A percentile compares a stretch with the other conserved stretches of the same genome.
phyloP scores from a whole-genome alignment of 2,888 invertebrate genomes.

The Caenorhabditis parvicauda region DNA sequence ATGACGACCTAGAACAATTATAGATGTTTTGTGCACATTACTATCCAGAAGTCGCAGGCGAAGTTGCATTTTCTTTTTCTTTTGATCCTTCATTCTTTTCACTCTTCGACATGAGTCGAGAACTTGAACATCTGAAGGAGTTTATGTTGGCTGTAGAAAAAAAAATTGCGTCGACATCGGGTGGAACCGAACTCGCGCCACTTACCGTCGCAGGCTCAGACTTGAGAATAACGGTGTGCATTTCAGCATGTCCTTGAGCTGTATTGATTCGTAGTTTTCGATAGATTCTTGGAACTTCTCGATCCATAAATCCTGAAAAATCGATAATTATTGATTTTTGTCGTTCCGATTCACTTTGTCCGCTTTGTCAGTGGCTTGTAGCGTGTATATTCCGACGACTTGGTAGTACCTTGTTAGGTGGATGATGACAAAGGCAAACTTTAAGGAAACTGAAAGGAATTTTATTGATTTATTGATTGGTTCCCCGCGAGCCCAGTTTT shows the following conservation, averaged over 20 bases:
- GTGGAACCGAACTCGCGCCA: not conserved
- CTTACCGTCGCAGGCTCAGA: constrained; percentile 45
- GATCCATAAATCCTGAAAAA: constrained; percentile 60
- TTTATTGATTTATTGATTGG: too few relatives aligned
- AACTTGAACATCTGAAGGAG: constrained; percentile 34
- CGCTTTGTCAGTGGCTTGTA: constrained; percentile 65
- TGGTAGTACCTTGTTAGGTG: constrained; percentile 67
- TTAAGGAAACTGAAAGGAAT: constrained; percentile 47
- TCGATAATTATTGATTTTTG: not conserved
- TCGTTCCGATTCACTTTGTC: constrained; percentile 63
- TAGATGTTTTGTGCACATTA: too few relatives aligned
- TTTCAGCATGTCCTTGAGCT: constrained; percentile 61
- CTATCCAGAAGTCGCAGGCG: too few relatives aligned
- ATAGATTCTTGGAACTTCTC: constrained; percentile 64
- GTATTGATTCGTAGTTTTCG: constrained; percentile 64
- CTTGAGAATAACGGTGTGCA: constrained; percentile 60
- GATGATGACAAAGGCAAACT: constrained; percentile 66
- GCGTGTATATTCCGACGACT: constrained; percentile 66
- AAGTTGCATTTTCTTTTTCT: too few relatives aligned
- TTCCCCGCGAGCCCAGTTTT: too few relatives aligned
- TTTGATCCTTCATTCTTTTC: too few relatives aligned
- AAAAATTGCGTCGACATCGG: too few relatives aligned
- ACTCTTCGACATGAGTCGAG: constrained; percentile 31
- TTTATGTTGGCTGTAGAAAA: not conserved
- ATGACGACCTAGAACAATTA: too few relatives aligned